Evolutionary conservation across 1,140 invertebrate genomes (phyloP).

Genomic region (Homarus americanus): DNA sequence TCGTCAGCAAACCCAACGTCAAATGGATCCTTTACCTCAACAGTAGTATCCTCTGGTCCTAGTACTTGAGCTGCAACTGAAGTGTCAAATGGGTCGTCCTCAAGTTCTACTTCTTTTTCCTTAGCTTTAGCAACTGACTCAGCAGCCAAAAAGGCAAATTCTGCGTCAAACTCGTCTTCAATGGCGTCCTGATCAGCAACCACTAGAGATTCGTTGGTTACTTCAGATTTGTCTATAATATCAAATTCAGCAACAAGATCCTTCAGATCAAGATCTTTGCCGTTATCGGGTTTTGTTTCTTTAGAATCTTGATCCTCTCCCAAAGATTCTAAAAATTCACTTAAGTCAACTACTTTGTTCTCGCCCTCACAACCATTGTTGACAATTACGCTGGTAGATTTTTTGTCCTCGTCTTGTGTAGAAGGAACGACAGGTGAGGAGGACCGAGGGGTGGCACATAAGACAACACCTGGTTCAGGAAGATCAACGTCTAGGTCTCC

Average conservation of each 20-base stretch:
- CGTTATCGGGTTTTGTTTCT: slow-evolving; percentile 52
- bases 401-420: slow-evolving; percentile 34
- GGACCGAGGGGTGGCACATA: slow-evolving; percentile 26
- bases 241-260: slow-evolving; percentile 80
- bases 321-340: slow-evolving; percentile 61
- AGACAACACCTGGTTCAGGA: slow-evolving; percentile 55
- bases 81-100: slow-evolving; percentile 77
- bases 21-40: slow-evolving; percentile 85
- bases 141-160: slow-evolving; percentile 86
- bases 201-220: slow-evolving; percentile 64
- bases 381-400: slow-evolving; percentile 1
- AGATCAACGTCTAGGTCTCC: slow-evolving; percentile 46
- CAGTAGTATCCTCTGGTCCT: slow-evolving; percentile 65
- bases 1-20: slow-evolving; percentile 89
- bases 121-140: slow-evolving; percentile 83
- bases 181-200: slow-evolving; percentile 63
- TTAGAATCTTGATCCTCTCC: slow-evolving; percentile 64
- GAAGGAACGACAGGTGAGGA: slow-evolving; percentile 33
- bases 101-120: slow-evolving; percentile 70
- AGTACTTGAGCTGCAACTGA: slow-evolving; percentile 73
- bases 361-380: slow-evolving; percentile 50
- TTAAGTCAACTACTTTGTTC: slow-evolving; percentile 66
- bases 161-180: slow-evolving; percentile 82
- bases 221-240: slow-evolving; percentile 76
- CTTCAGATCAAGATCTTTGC: slow-evolving; percentile 63